Percentiles rank a stretch among this genome's conserved stretches.
phyloP scores from a whole-genome alignment of 2,113 vertebrate genomes.

The Tenrec ecaudatus region DNA sequence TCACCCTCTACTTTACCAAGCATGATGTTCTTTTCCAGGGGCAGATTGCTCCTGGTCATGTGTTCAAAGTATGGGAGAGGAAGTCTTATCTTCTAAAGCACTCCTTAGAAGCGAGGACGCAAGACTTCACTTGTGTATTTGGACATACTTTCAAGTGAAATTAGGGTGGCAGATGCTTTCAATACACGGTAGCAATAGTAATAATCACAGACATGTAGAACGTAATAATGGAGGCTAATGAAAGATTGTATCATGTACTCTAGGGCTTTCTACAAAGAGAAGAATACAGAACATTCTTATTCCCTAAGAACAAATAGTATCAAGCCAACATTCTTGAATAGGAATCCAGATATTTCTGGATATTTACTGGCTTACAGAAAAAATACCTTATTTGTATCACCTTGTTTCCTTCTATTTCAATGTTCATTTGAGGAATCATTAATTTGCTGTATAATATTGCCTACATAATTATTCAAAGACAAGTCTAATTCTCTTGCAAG shows the following conservation, averaged over 20 bases:
- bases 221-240: neutral
- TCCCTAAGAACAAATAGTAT: neutral
- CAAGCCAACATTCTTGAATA: neutral
- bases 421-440: neutral
- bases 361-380: neutral
- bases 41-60: too few species aligned
- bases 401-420: neutral
- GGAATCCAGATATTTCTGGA: neutral
- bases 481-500: neutral
- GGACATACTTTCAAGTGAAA: too few species aligned
- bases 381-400: neutral
- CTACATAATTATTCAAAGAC: neutral
- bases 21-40: too few species aligned
- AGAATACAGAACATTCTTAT: neutral
- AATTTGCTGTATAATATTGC: neutral
- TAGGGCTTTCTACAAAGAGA: neutral
- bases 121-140: too few species aligned
- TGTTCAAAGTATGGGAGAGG: too few species aligned
- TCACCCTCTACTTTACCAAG: too few species aligned
- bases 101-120: too few species aligned
- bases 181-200: neutral
- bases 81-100: too few species aligned
- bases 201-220: neutral
- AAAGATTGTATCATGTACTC: neutral
- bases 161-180: neutral